Conservation (phyloP, 1,140 invertebrate genomes). For the Lasioglossum albipes region DNA sequence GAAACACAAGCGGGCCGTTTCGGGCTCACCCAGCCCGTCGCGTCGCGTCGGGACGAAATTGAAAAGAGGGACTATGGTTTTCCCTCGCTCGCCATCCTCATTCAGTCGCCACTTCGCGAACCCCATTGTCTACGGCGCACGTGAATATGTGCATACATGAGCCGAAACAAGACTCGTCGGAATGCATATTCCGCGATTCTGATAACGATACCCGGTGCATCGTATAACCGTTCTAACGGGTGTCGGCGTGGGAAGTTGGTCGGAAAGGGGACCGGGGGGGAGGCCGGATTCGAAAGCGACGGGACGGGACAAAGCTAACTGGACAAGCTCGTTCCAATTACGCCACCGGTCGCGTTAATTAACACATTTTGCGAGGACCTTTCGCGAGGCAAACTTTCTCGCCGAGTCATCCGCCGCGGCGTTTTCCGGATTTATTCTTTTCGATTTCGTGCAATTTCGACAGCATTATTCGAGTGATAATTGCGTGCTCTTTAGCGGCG, state of each 20-base stretch:
- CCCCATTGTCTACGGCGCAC: slow-evolving; percentile 25
- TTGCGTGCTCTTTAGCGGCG: too few relatives aligned
- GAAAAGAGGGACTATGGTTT: slow-evolving; percentile 23
- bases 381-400: too few relatives aligned
- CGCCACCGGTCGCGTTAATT: slow-evolving; percentile 4
- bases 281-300: not conserved
- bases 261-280: too few relatives aligned
- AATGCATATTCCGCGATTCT: slow-evolving; percentile 23
- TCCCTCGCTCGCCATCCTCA: not conserved
- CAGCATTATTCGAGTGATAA: too few relatives aligned
- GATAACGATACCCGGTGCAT: slow-evolving; percentile 30
- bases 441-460: too few relatives aligned
- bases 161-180: slow-evolving; percentile 11
- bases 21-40: not conserved
- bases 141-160: slow-evolving; percentile 3
- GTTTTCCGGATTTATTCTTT: too few relatives aligned
- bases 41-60: not conserved
- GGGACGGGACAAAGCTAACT: not conserved
- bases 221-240: slow-evolving; percentile 15
- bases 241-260: not conserved
- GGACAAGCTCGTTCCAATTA: slow-evolving; percentile 13
- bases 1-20: not conserved
- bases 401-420: too few relatives aligned
- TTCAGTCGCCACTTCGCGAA: slow-evolving; percentile 21
- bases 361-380: not conserved